Base-by-base conservation (phyloP, 2,113 vertebrate species). In the Ctenomys sociabilis region DNA sequence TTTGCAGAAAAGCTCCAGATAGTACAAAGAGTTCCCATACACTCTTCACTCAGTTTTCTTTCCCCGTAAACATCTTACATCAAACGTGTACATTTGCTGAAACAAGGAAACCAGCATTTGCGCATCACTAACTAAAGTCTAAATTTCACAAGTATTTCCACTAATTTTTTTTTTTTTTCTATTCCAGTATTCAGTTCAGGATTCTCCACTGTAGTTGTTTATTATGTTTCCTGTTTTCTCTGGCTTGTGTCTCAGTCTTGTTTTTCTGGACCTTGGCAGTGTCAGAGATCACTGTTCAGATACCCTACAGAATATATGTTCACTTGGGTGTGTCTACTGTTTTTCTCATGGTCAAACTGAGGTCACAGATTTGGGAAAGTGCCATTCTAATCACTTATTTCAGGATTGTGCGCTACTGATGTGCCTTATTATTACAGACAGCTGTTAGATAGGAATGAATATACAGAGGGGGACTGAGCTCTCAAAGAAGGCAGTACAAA, bases 191-290 rank as follows among this genome's bases (percentile, higher is more conserved):
- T 45, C 73, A 49, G 6, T 64, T 9, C 16, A 75, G 54, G 26
- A 66, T 59, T 45, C 54, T 72, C 32, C 14, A 10, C 37, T 8
- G 3, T 26, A 64, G 7, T 61, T 70, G 61, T 7, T n/a, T 45
- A 5, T 43, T 35, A 57, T 9, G 14, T 35, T 21, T 77, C 43
- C 22, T 26, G 45, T 72, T 52, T 85, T 84, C 70, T 63, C 13
- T 94, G 77, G 70, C 66, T 70, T 81, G 57, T 43, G 22, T 66
- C 57, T 52, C 45, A 21, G 85, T 61, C 19, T 57, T 68, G 8
- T 70, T 95, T 95, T 89, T 89, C 30, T 64, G 22, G 35, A 72
- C n/a, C 28, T 35, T 82, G 90, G 73, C 3, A 37, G n/a, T 84
- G 83, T 43, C 81, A 72, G n/a, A 94, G 73, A 70, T 64, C 17